Percentiles rank a stretch among this genome's conserved stretches.
Conservation (phyloP, 2,113 vertebrate genomes). For the Trematocara marginatum region DNA sequence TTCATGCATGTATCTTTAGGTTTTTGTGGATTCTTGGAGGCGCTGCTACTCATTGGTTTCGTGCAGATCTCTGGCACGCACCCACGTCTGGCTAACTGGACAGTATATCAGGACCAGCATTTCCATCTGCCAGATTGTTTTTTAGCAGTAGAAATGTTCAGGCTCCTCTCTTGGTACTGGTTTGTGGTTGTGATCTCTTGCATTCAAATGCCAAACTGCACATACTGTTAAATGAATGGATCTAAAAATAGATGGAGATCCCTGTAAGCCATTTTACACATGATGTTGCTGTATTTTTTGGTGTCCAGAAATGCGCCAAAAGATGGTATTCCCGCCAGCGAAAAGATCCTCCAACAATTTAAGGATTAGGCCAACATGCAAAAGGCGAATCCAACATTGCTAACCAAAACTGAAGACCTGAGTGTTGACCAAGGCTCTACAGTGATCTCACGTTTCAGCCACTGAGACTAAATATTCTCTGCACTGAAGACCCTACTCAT, state of each 20-base stretch:
- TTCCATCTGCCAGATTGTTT: neutral
- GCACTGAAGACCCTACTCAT: slow-evolving; percentile 17
- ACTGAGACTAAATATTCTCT: slow-evolving; percentile 15
- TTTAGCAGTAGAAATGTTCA: neutral
- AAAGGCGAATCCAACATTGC: accelerated
- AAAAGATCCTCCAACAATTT: neutral
- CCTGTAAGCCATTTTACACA: neutral
- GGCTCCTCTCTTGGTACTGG: neutral
- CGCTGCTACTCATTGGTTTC: neutral
- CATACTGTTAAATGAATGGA: neutral
- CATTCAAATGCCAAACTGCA: neutral
- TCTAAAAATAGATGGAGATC: neutral
- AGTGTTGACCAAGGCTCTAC: neutral
- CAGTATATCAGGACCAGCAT: neutral
- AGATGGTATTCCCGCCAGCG: accelerated
- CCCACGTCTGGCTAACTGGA: neutral
- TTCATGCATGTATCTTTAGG: neutral
- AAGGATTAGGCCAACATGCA: neutral
- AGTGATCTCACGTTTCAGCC: slow-evolving; percentile 25
- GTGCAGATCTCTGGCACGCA: neutral
- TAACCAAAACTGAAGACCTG: neutral
- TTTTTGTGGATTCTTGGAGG: neutral
- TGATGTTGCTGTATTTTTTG: neutral
- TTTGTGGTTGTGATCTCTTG: neutral
- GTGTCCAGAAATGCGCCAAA: accelerated